Base-by-base conservation (phyloP, 2,888 invertebrate genomes). In the Drosophila longiperda region DNA sequence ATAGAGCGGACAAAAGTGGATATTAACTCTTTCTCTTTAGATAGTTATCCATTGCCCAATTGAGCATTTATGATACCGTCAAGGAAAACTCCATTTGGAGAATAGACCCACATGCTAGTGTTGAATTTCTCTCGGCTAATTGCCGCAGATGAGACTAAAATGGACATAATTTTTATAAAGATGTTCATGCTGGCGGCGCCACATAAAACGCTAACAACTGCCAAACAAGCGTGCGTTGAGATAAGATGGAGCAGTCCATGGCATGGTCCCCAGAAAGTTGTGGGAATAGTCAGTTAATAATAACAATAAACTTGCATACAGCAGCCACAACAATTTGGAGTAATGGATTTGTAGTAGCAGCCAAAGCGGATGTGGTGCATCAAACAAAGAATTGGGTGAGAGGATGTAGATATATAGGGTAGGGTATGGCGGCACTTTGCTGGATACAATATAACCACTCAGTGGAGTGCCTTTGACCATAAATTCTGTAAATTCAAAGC, bases 401-500 rank as follows among this genome's bases (percentile, higher is more conserved):
- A 29, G 57, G 50, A 42, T 63, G 42, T 53, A 45, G 42, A 45
- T 45, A 23, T 55, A 23, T 55, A n/a, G 55, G 53, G 48, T 57
- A 23, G 23, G 55, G 48, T 42, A 32, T 12, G 49, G 48, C 40
- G 26, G 45, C 29, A 26, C 38, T n/a, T 11, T 7, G 17, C 45
- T 45, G 48, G n/a, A 34, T 26, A n/a, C 55, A 66, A 60, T 52
- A 17, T 59, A 52, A 29, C 49, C 61, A 57, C 66, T 62, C 58
- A 20, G 53, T 71, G 65, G 72, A 79, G 82, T 82, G 82, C 79
- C 87, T 80, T 80, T 85, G 85, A 87, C 85, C 87, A 85, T 87
- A 85, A 87, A 86, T 85, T 86, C 88, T 83, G 88, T 75, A 86
- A 86, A 87, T 87, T 87, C 86, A 86, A 85, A 87, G 88, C 88